Percentiles rank a stretch among this genome's conserved stretches.
Conservation (phyloP, 2,113 vertebrate species). For the Caracal caracal region DNA sequence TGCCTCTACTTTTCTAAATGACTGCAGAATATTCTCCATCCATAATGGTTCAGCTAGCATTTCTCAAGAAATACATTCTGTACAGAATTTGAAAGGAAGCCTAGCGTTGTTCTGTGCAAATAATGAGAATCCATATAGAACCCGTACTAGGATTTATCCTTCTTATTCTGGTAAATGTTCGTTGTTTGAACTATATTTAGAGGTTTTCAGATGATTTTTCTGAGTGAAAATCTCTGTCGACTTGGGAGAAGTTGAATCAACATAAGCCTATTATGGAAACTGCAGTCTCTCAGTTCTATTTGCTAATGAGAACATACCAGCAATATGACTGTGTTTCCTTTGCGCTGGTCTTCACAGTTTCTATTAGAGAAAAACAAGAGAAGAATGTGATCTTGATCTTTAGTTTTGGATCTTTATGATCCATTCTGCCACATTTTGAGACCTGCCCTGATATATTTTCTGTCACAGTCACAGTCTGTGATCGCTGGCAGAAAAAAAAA, state of each 20-base stretch:
- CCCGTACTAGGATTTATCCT: background rate
- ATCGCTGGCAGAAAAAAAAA: background rate
- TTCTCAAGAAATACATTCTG: background rate
- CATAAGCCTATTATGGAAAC: background rate
- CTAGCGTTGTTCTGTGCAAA: background rate
- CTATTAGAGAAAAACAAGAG: background rate
- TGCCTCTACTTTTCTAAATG: slow-evolving; percentile 8
- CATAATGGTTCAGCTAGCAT: background rate
- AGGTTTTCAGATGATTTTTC: background rate
- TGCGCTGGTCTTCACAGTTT: background rate
- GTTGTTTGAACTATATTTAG: background rate
- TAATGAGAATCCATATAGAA: background rate
- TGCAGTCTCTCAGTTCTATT: background rate
- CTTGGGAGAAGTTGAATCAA: background rate
- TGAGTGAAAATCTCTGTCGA: background rate
- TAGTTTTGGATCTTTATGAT: background rate
- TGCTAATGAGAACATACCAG: background rate
- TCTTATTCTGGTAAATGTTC: background rate
- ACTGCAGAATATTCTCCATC: background rate
- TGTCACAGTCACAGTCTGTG: background rate
- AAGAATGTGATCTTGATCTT: background rate
- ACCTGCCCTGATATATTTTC: background rate
- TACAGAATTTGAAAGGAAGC: slow-evolving; percentile 10
- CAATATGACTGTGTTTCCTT: background rate
- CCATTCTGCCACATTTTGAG: background rate